Base-by-base conservation (phyloP, 2,888 invertebrate species). In the Melinaea menophilus region DNA sequence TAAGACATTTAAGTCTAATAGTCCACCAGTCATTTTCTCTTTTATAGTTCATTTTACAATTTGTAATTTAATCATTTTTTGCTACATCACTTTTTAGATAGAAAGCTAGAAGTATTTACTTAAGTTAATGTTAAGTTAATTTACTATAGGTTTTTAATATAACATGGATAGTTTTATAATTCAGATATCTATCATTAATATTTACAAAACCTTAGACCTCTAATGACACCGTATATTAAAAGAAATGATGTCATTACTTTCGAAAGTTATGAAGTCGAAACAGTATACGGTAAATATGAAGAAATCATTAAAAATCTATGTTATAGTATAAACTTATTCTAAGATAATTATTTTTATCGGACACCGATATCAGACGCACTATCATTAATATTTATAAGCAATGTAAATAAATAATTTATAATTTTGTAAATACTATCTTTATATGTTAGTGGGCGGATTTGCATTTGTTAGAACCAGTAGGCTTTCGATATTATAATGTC, bases 381-480 rank as follows among this genome's bases (percentile, higher is more conserved):
- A 61, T 57, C 57, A 34, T 60, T 35, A 13, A 56, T 54, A 35
- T 64, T 51, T 33, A 46, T 68, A 69, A 71, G 63, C 61, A 60
- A 65, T 76, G 75, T 75, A 83, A 74, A 81, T 81, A 81, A 56
- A 61, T 73, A 69, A 69, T 67, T 76, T 76, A 72, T 75, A 73
- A 70, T 75, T 70, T 70, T 78, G 81, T 82, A 81, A 76, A 82
- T 82, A 82, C 65, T 69, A 41, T 71, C 71, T 59, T 62, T 62
- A 67, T 72, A 55, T 72, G 66, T 69, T 75, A 70, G 68, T 64
- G 64, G 51, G 69, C 66, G 63, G 59, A 57, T 65, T 64, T 68
- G 61, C 62, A 66, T 65, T 63, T 70, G 65, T 63, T 69, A 67
- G 65, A 66, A 61, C 55, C 37, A 59, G 34, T 55, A 47, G 56